A percentile compares a stretch with the other conserved stretches of the same genome.
These are phyloP conservation scores for Rhombomys opimus DNA, from an alignment of 2,113 vertebrate species.

Conservation along the genomic window DNA sequence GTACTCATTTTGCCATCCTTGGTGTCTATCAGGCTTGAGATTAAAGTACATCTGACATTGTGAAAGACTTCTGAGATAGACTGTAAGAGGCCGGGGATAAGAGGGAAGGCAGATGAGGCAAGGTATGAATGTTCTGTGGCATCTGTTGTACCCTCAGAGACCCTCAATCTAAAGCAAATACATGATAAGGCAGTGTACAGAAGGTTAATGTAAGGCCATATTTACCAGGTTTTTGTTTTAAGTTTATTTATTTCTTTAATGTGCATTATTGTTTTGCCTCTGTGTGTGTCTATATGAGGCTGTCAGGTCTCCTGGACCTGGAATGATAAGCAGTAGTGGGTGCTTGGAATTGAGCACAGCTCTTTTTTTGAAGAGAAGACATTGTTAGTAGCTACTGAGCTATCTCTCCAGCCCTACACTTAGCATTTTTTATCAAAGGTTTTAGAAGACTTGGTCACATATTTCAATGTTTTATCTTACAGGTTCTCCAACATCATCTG, in stretches of 20 bases:
- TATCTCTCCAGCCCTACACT: not conserved
- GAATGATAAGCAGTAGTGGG: not conserved
- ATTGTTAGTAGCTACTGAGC: not conserved
- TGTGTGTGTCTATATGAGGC: not conserved
- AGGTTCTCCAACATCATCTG: slow-evolving; percentile 92
- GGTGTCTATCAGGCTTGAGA: not conserved
- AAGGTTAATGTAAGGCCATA: not conserved
- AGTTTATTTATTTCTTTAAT: not conserved
- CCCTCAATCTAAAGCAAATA: not conserved
- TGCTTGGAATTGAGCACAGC: not conserved
- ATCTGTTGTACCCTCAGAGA: not conserved
- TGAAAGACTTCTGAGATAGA: not conserved
- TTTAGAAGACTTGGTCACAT: slow-evolving; percentile 31
- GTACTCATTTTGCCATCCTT: not conserved
- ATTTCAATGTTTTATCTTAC: slow-evolving; percentile 43
- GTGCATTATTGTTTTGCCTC: not conserved
- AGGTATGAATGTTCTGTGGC: not conserved
- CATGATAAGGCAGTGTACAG: not conserved
- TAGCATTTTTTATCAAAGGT: not conserved
- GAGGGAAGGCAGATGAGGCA: not conserved
- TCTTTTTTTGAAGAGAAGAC: not conserved
- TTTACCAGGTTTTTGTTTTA: not conserved
- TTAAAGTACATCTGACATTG: not conserved
- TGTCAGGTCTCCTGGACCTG: not conserved
- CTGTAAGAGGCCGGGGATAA: not conserved